Base-by-base conservation (phyloP, 1,140 invertebrate genomes). In the Hycleus cichorii region DNA sequence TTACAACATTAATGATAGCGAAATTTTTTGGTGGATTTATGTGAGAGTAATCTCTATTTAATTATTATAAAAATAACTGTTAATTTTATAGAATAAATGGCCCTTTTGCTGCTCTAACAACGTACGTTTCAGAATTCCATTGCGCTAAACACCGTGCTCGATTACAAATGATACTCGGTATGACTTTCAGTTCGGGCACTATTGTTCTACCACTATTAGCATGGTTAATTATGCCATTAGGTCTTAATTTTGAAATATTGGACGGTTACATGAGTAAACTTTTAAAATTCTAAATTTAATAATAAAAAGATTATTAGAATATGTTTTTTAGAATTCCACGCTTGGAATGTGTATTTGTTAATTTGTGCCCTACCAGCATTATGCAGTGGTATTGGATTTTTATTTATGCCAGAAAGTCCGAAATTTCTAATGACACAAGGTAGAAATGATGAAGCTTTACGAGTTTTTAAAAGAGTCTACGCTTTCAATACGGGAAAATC, bases 301-400 rank as follows among this genome's bases (percentile, higher is more conserved):
- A 53, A 4, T 45, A 42, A n/a, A 7, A 39, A 7, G 2, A 39
- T 2, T 2, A 42, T 4, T 42, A 42, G 18, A 18, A 1, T 18
- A 18, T 1, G 18, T 18, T 18, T 42, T 42, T 42, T 42, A 62
- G 60, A 47, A 50, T 72, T 82, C 25, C 80, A 88, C 69, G 85
- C 85, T 1, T 93, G 90, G 90, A 82, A 90, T 57, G 74, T 92
- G 6, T 92, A 87, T 71, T 74, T 92, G 1, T 76, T 85, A 5
- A 61, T 80, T 0, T 81, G 83, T 50, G 82, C 83, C 0, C 39
- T 89, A 32, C 85, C 89, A 3, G 83, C 82, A n/a, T 64, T 91
- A 0, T 61, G 85, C 2, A 83, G 84, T 6, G 81, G 80, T 1
- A 44, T 83, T 6, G 74, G 81, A 0, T 80, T 90, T 49, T 74